Conservation (phyloP, 2,888 invertebrate species). For the Dicyrtomina minuta region DNA sequence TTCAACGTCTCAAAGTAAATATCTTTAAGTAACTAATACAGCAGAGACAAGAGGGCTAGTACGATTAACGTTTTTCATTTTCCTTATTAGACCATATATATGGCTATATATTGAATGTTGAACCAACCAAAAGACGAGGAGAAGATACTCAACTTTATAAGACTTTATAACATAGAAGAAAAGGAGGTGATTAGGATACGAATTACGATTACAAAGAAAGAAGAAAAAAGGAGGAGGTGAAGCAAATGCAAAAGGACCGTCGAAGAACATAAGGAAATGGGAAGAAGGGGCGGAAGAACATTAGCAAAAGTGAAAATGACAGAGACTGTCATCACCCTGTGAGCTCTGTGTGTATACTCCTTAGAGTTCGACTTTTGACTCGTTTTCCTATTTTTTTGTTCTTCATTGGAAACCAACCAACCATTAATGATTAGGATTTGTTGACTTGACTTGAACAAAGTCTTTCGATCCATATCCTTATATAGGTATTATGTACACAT, state of each 20-base stretch:
- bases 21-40: too few species aligned
- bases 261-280: not conserved
- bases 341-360: not conserved
- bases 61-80: too few species aligned
- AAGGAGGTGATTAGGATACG: not conserved
- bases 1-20: too few species aligned
- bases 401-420: constrained; percentile 28
- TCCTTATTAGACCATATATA: too few species aligned
- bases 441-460: constrained; percentile 18
- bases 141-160: too few species aligned
- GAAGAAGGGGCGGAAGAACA: constrained; percentile 22
- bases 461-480: too few species aligned
- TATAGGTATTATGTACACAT: too few species aligned
- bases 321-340: constrained; percentile 35
- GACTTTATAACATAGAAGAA: not conserved
- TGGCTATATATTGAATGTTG: too few species aligned
- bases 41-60: too few species aligned
- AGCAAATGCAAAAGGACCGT: not conserved
- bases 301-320: constrained; percentile 37
- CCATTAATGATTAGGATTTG: constrained; percentile 29
- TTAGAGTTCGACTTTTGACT: too few species aligned
- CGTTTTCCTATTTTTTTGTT: not conserved
- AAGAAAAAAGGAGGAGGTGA: not conserved
- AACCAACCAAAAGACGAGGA: too few species aligned
- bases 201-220: not conserved